Evolutionary conservation across 2,888 invertebrate genomes (phyloP).

Genomic region (Plusia festucae): DNA sequence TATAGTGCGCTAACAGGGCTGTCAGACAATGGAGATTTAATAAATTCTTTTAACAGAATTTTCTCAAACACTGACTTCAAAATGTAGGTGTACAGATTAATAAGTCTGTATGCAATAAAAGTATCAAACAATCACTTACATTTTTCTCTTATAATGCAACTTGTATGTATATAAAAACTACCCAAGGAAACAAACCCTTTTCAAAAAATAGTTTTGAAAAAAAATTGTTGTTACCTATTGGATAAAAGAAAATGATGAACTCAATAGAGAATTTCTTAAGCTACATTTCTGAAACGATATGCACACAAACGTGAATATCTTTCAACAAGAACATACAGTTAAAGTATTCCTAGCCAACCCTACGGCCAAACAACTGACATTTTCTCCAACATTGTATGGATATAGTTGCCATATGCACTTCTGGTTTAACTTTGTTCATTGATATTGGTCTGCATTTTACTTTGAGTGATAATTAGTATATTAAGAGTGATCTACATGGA

Average conservation of each 20-base stretch:
- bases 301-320: background rate
- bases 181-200: too few species aligned
- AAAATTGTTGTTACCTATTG: too few species aligned
- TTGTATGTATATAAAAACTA: too few species aligned
- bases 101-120: too few species aligned
- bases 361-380: conserved; percentile 59
- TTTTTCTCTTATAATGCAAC: too few species aligned
- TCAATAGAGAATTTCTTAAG: background rate
- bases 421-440: conserved; percentile 30
- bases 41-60: background rate
- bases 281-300: background rate
- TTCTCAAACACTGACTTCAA: background rate
- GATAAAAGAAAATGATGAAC: too few species aligned
- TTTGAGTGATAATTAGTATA: conserved; percentile 48
- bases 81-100: background rate
- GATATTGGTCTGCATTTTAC: conserved; percentile 46
- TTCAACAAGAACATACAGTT: background rate
- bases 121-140: too few species aligned
- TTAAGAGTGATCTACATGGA: conserved; percentile 31
- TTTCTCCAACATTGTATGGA: conserved; percentile 69
- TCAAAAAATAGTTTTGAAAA: too few species aligned
- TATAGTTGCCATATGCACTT: conserved; percentile 67
- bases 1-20: conserved; percentile 63
- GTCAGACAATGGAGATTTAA: conserved; percentile 33
- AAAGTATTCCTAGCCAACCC: conserved; percentile 29